Percentiles rank a stretch among this genome's conserved stretches.
Evolutionary conservation across 2,113 vertebrate genomes (phyloP).

Genomic region (Xiphias gladius): DNA sequence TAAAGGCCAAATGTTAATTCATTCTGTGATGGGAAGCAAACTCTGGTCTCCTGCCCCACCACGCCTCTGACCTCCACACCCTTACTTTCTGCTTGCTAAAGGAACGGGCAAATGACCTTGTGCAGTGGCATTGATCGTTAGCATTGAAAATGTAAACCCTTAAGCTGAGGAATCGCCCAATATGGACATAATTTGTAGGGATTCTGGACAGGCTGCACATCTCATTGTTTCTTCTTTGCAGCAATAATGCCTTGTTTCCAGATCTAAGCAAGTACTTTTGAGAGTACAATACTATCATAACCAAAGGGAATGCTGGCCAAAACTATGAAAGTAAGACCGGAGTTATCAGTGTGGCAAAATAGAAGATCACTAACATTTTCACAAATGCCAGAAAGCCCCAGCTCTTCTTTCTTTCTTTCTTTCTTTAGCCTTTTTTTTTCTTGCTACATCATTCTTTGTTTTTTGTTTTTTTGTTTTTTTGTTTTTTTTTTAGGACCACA

Average conservation of each 20-base stretch:
- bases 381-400: too few relatives aligned
- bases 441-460: constrained; percentile 57
- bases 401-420: background rate
- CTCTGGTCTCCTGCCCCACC: too few relatives aligned
- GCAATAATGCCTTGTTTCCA: background rate
- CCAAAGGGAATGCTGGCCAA: background rate
- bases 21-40: too few relatives aligned
- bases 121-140: background rate
- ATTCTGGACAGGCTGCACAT: background rate
- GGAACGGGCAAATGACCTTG: background rate
- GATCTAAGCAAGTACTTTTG: background rate
- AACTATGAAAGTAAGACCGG: background rate
- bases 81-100: background rate
- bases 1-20: background rate
- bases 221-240: background rate
- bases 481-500: constrained; percentile 78
- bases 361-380: background rate
- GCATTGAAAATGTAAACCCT: background rate
- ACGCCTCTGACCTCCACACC: background rate
- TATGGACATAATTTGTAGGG: background rate
- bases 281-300: background rate
- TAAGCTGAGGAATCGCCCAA: background rate
- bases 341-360: background rate
- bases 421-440: constrained; percentile 36
- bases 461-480: constrained; percentile 5